These are phyloP conservation scores for Rotaria sp. DNA, from an alignment of 2,888 invertebrate species.

Conservation along the genomic window DNA sequence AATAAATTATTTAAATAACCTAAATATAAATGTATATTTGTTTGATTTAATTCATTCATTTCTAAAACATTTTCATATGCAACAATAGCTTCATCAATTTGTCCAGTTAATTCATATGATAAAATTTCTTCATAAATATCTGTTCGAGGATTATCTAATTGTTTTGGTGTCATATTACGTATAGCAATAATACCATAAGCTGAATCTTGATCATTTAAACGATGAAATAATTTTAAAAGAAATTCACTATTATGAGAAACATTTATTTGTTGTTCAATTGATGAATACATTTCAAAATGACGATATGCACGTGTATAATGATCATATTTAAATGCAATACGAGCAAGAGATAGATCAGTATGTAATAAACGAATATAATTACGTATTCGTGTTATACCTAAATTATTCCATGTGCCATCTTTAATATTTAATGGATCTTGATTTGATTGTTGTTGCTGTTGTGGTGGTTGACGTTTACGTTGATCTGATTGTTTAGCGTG, in stretches of 20 bases:
- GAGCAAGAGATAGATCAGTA: not conserved
- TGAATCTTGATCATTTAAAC: not conserved
- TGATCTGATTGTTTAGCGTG: not conserved
- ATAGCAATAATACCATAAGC: not conserved
- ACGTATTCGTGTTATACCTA: not conserved
- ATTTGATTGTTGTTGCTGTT: not conserved
- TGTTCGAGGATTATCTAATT: not conserved
- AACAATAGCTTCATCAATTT: not conserved
- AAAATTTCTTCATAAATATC: not conserved
- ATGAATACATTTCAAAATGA: conserved; percentile 4
- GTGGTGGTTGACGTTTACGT: not conserved
- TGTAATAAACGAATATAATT: not conserved
- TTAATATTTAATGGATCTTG: not conserved
- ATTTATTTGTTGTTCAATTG: not conserved
- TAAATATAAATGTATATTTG: conserved; percentile 20
- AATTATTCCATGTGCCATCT: not conserved
- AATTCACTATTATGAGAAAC: not conserved
- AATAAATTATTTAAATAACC: conserved; percentile 26
- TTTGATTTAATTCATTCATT: conserved; percentile 22
- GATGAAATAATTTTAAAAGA: not conserved
- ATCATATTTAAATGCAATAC: not conserved
- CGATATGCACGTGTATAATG: not conserved
- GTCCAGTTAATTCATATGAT: conserved; percentile 9
- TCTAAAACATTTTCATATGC: not conserved
- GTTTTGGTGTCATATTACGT: not conserved